Conservation (phyloP, 92 coral and sea anemone species). For the Actinernus sp. region DNA sequence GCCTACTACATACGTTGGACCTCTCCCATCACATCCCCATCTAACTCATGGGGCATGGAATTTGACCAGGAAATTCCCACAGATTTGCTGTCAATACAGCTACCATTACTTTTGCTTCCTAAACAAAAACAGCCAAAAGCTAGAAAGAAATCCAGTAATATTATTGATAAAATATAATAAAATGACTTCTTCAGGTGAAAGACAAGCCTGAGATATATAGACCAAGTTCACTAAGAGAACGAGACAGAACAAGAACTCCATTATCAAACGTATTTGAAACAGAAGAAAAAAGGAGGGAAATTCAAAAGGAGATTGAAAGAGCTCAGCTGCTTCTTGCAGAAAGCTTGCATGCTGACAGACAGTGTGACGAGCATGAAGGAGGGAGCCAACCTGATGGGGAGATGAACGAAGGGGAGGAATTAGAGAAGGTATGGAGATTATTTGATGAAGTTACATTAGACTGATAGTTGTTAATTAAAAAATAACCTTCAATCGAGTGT, state of each 20-base stretch:
- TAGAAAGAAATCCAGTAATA: too few species aligned
- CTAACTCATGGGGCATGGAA: too few species aligned
- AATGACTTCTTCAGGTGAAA: slow-evolving; percentile 40
- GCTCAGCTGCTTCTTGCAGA: slow-evolving; percentile 55
- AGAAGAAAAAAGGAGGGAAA: slow-evolving; percentile 75
- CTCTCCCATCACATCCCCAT: too few species aligned
- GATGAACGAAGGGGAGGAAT: slow-evolving; percentile 79
- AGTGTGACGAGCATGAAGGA: slow-evolving; percentile 25
- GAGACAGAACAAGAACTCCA: slow-evolving; percentile 75
- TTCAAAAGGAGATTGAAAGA: slow-evolving; percentile 84
- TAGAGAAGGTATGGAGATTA: slow-evolving; percentile 63
- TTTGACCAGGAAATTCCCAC: background rate
- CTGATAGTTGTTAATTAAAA: too few species aligned
- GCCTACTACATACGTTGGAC: too few species aligned
- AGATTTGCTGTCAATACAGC: background rate
- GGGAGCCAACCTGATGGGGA: slow-evolving; percentile 77
- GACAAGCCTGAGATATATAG: slow-evolving; percentile 68
- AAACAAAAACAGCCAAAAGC: too few species aligned
- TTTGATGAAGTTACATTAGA: too few species aligned
- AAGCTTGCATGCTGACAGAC: slow-evolving; percentile 18
- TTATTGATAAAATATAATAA: too few species aligned
- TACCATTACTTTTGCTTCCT: background rate
- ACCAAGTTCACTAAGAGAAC: slow-evolving; percentile 84
- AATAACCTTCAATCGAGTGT: too few species aligned
- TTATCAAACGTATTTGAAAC: slow-evolving; percentile 78